Evolutionary conservation across 2,113 vertebrate species (phyloP).

Genomic region (Zosterops hypoxanthus): DNA sequence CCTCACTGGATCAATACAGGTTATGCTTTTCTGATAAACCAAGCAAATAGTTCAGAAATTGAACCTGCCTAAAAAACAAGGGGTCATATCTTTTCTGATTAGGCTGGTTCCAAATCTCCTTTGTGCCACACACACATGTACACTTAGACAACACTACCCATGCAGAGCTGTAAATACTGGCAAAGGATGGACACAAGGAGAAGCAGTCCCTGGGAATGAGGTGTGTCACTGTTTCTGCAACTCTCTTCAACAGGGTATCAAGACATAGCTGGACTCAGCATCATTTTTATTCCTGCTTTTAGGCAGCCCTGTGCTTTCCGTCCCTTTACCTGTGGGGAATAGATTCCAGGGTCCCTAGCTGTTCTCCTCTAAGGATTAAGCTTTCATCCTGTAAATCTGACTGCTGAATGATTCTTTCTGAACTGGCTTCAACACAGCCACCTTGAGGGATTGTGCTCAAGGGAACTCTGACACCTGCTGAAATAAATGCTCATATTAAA

Average conservation of each 20-base stretch:
- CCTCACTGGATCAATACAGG: neutral
- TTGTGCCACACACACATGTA: neutral
- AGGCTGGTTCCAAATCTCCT: neutral
- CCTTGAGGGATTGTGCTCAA: neutral
- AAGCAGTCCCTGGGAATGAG: neutral
- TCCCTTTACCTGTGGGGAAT: constrained; percentile 50
- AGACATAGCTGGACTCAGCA: neutral
- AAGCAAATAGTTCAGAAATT: neutral
- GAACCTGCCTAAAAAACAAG: neutral
- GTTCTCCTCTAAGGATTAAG: constrained; percentile 45
- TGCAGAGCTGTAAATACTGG: neutral
- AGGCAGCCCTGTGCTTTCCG: neutral
- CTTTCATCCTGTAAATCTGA: constrained; percentile 40
- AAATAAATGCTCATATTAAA: constrained; percentile 18
- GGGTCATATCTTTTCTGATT: neutral
- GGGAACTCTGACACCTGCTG: constrained; percentile 43
- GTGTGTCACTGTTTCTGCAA: neutral
- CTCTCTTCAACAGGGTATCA: neutral
- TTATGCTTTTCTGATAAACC: neutral
- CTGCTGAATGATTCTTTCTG: constrained; percentile 31
- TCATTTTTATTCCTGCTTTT: neutral
- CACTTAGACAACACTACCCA: neutral
- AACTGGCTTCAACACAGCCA: neutral
- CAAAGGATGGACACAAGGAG: neutral
- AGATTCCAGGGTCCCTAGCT: constrained; percentile 31